These are phyloP conservation scores for Danio jaintianensis DNA, from an alignment of 2,797 vertebrate genomes.

Conservation along the genomic window DNA sequence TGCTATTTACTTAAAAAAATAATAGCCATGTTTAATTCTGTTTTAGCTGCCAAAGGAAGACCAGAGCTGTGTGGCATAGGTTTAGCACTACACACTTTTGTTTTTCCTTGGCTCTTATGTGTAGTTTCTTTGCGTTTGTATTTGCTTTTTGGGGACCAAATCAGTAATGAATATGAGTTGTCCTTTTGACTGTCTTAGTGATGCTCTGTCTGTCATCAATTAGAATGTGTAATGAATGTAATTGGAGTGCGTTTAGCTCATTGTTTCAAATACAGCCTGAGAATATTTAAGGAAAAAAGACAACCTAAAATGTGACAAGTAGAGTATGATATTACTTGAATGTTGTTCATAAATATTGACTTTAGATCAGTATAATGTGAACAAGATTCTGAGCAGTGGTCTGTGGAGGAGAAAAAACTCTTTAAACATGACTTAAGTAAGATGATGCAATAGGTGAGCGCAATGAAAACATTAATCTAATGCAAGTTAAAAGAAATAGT, in stretches of 20 bases:
- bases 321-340: too few species aligned
- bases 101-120: background rate
- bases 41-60: background rate
- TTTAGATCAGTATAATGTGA: too few species aligned
- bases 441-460: background rate
- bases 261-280: background rate
- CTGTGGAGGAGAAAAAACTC: background rate
- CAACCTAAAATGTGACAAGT: too few species aligned
- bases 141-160: background rate
- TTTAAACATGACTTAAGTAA: background rate
- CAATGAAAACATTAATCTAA: background rate
- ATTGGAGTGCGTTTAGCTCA: background rate
- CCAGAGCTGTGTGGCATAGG: background rate
- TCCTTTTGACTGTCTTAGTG: background rate
- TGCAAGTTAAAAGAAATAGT: background rate
- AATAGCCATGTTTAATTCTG: background rate
- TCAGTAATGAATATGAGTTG: background rate
- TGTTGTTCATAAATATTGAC: too few species aligned
- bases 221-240: background rate
- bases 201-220: background rate
- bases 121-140: background rate
- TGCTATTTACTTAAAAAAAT: background rate
- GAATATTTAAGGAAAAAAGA: background rate
- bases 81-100: background rate
- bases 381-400: too few species aligned